A percentile compares a stretch with the other conserved stretches of the same genome.
phyloP scores from a whole-genome alignment of 1,140 invertebrate species.

The Panagrolaimus sp. region DNA sequence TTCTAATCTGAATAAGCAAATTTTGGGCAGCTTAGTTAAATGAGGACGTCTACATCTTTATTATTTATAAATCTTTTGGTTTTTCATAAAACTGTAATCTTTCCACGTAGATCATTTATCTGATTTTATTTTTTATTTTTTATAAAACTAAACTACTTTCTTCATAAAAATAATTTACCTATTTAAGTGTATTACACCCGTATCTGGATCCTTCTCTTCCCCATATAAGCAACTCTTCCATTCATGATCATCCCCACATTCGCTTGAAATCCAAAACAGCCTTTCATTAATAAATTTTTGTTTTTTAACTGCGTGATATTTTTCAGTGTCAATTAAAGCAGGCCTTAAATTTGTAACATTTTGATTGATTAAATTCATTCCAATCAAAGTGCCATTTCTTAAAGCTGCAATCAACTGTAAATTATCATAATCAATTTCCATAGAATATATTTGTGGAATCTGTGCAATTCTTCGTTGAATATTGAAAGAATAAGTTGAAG shows the following conservation, averaged over 20 bases:
- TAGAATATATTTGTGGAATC: slow-evolving; percentile 28
- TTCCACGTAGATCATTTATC: no score
- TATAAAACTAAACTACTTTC: background rate
- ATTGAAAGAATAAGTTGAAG: slow-evolving; percentile 25
- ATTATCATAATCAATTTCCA: slow-evolving; percentile 31
- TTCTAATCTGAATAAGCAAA: no score
- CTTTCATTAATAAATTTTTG: slow-evolving; percentile 20
- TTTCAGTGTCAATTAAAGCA: slow-evolving; percentile 10
- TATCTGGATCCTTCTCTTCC: slow-evolving; percentile 32
- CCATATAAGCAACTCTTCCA: slow-evolving; percentile 33
- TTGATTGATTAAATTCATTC: slow-evolving; percentile 33
- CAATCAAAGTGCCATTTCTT: slow-evolving; percentile 33
- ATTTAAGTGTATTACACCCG: background rate
- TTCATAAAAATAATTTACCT: background rate
- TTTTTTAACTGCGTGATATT: slow-evolving; percentile 29
- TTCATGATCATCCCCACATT: slow-evolving; percentile 43
- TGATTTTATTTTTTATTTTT: background rate
- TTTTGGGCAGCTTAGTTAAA: no score
- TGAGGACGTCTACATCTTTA: no score
- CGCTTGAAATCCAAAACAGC: slow-evolving; percentile 45
- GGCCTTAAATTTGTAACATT: slow-evolving; percentile 35
- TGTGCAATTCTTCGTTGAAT: slow-evolving; percentile 41
- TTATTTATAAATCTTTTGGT: no score
- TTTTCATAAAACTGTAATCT: no score
- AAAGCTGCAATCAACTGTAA: slow-evolving; percentile 37